A percentile compares a stretch with the other conserved stretches of the same genome.
Evolutionary conservation across 2,113 vertebrate genomes (phyloP).

Genomic region (Orycteropus afer): DNA sequence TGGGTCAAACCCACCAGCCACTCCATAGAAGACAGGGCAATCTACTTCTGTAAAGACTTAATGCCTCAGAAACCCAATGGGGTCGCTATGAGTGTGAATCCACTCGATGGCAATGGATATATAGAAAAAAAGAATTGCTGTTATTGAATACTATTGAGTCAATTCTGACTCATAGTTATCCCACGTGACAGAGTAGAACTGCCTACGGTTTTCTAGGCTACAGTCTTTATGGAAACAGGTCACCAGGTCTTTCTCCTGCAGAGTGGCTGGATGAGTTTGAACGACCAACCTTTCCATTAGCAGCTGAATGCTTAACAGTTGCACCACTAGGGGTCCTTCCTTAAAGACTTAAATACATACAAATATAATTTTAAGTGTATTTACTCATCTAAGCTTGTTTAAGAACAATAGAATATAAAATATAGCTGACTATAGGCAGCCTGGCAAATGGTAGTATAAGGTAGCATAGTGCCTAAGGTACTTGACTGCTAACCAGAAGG

Average conservation of each 20-base stretch:
- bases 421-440: not conserved
- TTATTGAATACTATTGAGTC: not conserved
- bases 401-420: not conserved
- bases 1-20: no score
- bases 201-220: not conserved
- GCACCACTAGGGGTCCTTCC: not conserved
- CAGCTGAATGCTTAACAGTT: no score
- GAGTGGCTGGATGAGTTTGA: not conserved
- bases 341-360: not conserved
- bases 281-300: not conserved
- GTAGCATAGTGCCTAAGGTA: no score
- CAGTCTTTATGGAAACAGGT: not conserved
- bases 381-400: not conserved
- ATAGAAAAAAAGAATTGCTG: constrained; percentile 1
- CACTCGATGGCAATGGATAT: no score
- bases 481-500: no score
- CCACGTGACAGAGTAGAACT: not conserved
- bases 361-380: not conserved
- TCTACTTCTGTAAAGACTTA: no score
- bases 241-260: no score
- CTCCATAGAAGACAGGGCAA: no score
- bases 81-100: no score
- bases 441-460: no score
- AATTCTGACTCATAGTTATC: not conserved
- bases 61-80: no score